Conservation (phyloP, 2,888 invertebrate genomes). For the Agriopis marginaria region DNA sequence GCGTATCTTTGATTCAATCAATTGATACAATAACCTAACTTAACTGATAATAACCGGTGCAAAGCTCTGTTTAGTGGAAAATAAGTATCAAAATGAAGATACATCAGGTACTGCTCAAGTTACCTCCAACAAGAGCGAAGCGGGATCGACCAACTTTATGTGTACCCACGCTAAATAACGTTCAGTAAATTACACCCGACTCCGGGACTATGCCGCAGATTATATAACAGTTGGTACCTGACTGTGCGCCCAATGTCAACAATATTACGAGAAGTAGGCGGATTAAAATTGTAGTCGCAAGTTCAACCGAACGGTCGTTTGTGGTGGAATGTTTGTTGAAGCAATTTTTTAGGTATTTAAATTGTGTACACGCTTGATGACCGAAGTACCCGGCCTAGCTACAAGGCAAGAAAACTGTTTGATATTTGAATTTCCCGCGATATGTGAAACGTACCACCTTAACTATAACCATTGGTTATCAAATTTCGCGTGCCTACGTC, state of each 20-base stretch:
- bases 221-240: background rate
- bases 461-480: no score
- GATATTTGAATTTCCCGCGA: no score
- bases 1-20: no score
- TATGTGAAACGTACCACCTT: no score
- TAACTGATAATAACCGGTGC: background rate
- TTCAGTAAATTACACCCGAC: slow-evolving; percentile 56
- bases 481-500: no score
- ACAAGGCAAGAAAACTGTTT: no score
- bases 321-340: slow-evolving; percentile 2
- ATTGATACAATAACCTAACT: no score
- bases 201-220: slow-evolving; percentile 30
- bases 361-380: background rate
- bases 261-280: slow-evolving; percentile 39
- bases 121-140: slow-evolving; percentile 17
- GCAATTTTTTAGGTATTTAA: slow-evolving; percentile 4
- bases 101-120: slow-evolving; percentile 7
- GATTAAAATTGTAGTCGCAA: slow-evolving; percentile 36
- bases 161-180: slow-evolving; percentile 58
- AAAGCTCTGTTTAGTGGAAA: background rate
- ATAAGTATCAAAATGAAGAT: background rate
- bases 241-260: slow-evolving; percentile 41
- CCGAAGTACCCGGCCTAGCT: no score
- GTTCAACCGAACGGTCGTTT: slow-evolving; percentile 23
- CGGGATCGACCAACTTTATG: slow-evolving; percentile 49